Conservation (phyloP, 2,888 invertebrate species). For the Phragmatobia fuliginosa region DNA sequence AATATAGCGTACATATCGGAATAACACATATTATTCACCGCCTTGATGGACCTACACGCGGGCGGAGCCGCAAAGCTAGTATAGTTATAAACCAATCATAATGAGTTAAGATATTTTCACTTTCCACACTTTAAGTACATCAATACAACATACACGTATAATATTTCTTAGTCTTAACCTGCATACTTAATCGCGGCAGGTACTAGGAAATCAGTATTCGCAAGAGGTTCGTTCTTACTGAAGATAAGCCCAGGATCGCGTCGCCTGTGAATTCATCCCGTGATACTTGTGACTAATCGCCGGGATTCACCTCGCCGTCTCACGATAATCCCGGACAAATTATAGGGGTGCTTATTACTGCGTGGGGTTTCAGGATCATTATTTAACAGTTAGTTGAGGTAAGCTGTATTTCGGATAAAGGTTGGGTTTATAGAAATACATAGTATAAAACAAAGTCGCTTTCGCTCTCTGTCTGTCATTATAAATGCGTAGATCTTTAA, state of each 20-base stretch:
- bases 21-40: no score
- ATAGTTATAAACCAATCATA: background rate
- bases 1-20: no score
- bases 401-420: constrained; percentile 49
- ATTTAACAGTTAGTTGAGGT: constrained; percentile 75
- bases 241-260: constrained; percentile 63
- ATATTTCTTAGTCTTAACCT: constrained; percentile 78
- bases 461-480: no score
- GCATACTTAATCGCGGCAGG: constrained; percentile 77
- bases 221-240: constrained; percentile 66
- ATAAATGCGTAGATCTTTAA: no score
- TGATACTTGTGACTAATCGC: constrained; percentile 85
- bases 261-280: constrained; percentile 59
- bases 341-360: constrained; percentile 79
- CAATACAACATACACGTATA: constrained; percentile 70
- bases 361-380: constrained; percentile 73
- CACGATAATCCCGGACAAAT: constrained; percentile 84
- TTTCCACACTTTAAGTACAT: constrained; percentile 53
- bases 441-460: no score
- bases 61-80: no score
- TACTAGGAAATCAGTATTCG: constrained; percentile 80
- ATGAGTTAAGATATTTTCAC: background rate
- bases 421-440: constrained; percentile 48
- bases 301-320: constrained; percentile 80
- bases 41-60: no score